Percentiles rank a stretch among this genome's conserved stretches.
These are phyloP conservation scores for Pachycephus smyrnensis DNA, from an alignment of 2,888 invertebrate genomes.

Conservation along the genomic window DNA sequence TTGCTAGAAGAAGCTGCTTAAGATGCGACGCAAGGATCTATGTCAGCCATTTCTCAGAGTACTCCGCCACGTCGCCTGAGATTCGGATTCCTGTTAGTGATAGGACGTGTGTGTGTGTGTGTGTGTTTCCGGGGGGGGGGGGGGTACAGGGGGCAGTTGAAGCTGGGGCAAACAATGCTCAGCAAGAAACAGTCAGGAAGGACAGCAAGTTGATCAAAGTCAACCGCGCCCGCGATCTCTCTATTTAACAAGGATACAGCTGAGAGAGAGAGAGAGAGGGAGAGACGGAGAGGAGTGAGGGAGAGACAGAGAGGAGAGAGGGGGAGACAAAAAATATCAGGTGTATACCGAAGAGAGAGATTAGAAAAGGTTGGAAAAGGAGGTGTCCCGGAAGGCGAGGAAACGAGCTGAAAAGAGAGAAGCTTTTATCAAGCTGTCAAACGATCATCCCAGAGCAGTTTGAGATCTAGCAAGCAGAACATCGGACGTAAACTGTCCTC, in stretches of 20 bases:
- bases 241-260: too few relatives aligned
- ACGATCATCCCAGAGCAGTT: conserved; percentile 44
- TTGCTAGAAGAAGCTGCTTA: conserved; percentile 46
- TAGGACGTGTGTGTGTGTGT: too few relatives aligned
- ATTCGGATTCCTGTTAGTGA: too few relatives aligned
- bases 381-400: not conserved
- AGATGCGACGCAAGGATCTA: conserved; percentile 59
- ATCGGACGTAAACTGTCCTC: conserved; percentile 62
- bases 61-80: too few relatives aligned
- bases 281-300: too few relatives aligned
- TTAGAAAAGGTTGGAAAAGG: too few relatives aligned
- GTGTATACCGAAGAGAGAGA: not conserved
- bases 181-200: conserved; percentile 18
- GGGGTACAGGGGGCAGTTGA: conserved; percentile 24
- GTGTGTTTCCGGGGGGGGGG: too few relatives aligned
- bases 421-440: conserved; percentile 33
- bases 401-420: not conserved
- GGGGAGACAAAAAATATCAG: not conserved
- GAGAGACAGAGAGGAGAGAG: too few relatives aligned
- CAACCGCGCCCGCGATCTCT: conserved; percentile 30
- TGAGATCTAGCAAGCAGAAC: conserved; percentile 53
- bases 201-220: conserved; percentile 57
- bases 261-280: too few relatives aligned
- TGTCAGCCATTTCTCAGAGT: conserved; percentile 58
- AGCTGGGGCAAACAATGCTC: conserved; percentile 54